Evolutionary conservation across 2,797 vertebrate species (phyloP).

Genomic region (Coranthus polyacanthus): DNA sequence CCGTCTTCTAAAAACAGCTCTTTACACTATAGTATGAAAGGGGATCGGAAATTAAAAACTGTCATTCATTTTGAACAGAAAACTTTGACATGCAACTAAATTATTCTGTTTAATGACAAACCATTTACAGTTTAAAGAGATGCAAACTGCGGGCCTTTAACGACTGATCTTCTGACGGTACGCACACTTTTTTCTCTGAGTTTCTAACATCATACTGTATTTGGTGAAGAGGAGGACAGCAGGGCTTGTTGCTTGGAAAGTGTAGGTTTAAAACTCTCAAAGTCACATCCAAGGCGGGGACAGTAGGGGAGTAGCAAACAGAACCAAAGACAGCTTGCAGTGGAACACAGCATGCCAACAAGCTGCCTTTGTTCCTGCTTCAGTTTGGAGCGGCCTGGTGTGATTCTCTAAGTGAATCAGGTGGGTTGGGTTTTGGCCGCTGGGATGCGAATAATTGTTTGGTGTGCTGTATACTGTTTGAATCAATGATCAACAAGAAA

Average conservation of each 20-base stretch:
- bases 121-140: conserved; percentile 10
- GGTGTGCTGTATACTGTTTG: too few relatives aligned
- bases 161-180: conserved; percentile 5
- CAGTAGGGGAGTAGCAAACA: background rate
- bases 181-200: background rate
- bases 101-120: too few relatives aligned
- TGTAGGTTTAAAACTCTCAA: too few relatives aligned
- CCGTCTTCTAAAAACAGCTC: conserved; percentile 64
- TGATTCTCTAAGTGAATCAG: too few relatives aligned
- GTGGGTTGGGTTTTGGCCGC: too few relatives aligned
- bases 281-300: background rate
- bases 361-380: too few relatives aligned
- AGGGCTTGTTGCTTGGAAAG: background rate
- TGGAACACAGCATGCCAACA: too few relatives aligned
- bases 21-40: conserved; percentile 38
- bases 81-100: conserved; percentile 20
- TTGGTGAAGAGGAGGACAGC: background rate
- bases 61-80: conserved; percentile 39
- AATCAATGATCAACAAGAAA: too few relatives aligned
- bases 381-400: too few relatives aligned
- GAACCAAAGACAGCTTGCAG: too few relatives aligned
- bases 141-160: conserved; percentile 2
- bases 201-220: background rate
- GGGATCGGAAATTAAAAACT: conserved; percentile 37
- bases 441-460: too few relatives aligned